Evolutionary conservation across 1,140 invertebrate species (phyloP), one percentile per base, ranked within the genome.

Genomic region (Cephus cinctus): DNA sequence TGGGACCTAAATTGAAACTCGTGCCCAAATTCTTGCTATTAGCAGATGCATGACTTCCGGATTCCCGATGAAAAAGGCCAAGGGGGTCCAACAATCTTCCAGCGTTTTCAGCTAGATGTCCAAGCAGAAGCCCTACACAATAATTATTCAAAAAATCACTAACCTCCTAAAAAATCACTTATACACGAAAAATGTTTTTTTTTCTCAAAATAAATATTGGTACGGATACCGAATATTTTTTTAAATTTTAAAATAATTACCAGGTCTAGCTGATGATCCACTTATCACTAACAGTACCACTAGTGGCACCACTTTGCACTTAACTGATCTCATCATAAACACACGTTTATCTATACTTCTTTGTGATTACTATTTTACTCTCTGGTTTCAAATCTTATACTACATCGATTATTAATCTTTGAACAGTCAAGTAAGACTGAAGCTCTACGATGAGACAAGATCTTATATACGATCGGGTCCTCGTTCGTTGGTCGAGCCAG

Each of bases 261-360:
- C 61, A 41, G 65, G 60, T 23, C 23, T 56, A 1, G 59, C 61
- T 2, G 45, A 46, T 11, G 57, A 57, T 22, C 39, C 34, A 11
- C 18, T 48, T 4, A 59, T 19, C 5, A 61, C 36, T 2, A 67
- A 22, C 8, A 69, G 47, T 44, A 65, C 42, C 56, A 66, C 31
- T 15, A 68, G 39, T 1, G 62, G 57, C 55, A 68, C 59, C 36
- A 63, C n/a, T n/a, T n/a, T 34, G 54, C 63, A 71, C 60, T 59
- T 41, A 3, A 59, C 34, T 11, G 39, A 41, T 20, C 18, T 61
- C 67, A 68, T 67, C 20, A 27, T 27, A n/a, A n/a, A n/a, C n/a
- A n/a, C n/a, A n/a, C n/a, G n/a, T n/a, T n/a, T n/a, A n/a, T n/a
- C n/a, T n/a, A n/a, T n/a, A n/a, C n/a, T n/a, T n/a, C n/a, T n/a